Base-by-base conservation (phyloP, 1,140 invertebrate species). In the Mamestra configurata region DNA sequence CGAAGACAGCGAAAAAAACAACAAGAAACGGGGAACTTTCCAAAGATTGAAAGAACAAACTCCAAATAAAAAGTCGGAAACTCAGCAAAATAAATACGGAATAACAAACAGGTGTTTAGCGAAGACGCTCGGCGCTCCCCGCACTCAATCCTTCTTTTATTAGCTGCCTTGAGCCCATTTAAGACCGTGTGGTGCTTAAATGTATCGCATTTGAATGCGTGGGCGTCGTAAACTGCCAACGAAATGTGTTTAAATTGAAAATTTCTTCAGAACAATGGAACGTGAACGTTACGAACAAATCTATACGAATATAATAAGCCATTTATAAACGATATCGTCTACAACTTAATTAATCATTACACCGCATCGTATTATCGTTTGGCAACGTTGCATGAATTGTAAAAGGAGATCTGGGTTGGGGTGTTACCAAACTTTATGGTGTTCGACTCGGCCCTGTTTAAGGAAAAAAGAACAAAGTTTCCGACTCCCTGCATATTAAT, bases 71-170 rank as follows among this genome's bases (percentile, higher is more conserved):
- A 66, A 37, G 51, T 77, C 73, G 18, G 46, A 57, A 79, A 80
- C 57, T 82, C 73, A 64, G 80, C 73, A 49, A 66, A 82, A 80
- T 46, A 71, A 71, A 83, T 76, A 78, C 59, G 70, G 82, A 80
- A 80, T 80, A 83, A 80, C 79, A 80, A 83, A 80, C 79, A 83
- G 71, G 79, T 80, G 75, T 79, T 80, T 80, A 80, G 71, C 66
- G 59, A 73, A 57, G 55, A 64, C 77, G 43, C 79, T 79, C 71
- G 18, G 40, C 55, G 59, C n/a, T 82, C 51, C 64, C 57, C 72
- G 27, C 66, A 77, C 64, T 57, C 61, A 57, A 77, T 79, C 79
- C 70, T 68, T 77, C 40, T 83, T 83, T 83, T 83, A 83, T 83
- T 83, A 80, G 79, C 82, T 80, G 76, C 49, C 43, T 77, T 83